Conservation (phyloP, 2,113 vertebrate genomes). For the Struthio camelus region DNA sequence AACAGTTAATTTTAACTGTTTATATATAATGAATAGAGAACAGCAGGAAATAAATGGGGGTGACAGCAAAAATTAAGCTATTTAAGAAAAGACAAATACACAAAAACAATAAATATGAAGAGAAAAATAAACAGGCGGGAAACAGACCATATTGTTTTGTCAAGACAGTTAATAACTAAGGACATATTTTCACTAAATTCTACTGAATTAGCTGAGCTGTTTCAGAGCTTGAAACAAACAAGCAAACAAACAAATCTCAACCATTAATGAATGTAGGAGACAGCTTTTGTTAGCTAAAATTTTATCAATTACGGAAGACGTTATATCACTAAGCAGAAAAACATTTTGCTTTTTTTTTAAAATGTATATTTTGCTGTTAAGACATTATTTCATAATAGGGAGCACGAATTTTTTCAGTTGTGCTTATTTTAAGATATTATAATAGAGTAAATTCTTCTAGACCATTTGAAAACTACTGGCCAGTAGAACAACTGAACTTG, state of each 20-base stretch:
- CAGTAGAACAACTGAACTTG: not conserved
- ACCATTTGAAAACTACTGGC: not conserved
- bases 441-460: not conserved
- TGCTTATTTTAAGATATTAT: not conserved
- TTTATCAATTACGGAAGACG: not conserved
- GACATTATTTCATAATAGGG: not conserved
- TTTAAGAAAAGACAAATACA: not conserved
- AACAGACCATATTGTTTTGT: not conserved
- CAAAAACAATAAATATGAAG: not conserved
- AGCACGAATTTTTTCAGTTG: not conserved
- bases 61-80: not conserved
- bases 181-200: not conserved
- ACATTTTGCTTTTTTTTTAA: not conserved
- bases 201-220: not conserved
- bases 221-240: not conserved
- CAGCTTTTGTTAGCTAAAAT: not conserved
- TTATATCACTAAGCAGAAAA: not conserved
- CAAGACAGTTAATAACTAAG: not conserved
- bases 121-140: not conserved
- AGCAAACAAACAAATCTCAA: not conserved
- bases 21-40: not conserved
- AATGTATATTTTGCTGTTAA: not conserved
- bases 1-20: not conserved
- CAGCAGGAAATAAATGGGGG: not conserved
- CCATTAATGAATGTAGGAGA: not conserved